Evolutionary conservation across 2,888 invertebrate species (phyloP).

Genomic region (Drosophila mercatorum): DNA sequence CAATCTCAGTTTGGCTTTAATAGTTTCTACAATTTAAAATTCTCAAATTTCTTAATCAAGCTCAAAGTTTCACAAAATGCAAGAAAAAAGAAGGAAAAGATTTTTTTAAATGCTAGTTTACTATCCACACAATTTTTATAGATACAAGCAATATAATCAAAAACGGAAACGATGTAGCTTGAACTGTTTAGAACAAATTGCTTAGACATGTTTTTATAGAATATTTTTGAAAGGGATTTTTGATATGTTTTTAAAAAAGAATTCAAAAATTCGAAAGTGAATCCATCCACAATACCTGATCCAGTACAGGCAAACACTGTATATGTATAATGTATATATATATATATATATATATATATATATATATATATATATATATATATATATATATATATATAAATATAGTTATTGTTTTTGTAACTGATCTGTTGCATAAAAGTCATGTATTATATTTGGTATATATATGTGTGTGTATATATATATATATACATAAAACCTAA

Average conservation of each 20-base stretch:
- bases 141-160: not conserved
- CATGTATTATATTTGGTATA: slow-evolving; percentile 28
- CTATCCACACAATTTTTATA: not conserved
- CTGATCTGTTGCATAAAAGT: slow-evolving; percentile 12
- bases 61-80: slow-evolving; percentile 9
- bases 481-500: slow-evolving; percentile 13
- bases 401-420: slow-evolving; percentile 9
- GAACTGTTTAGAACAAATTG: slow-evolving; percentile 4
- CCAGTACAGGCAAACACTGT: not conserved
- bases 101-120: not conserved
- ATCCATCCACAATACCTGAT: not conserved
- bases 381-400: not conserved
- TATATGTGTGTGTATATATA: not conserved
- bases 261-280: slow-evolving; percentile 8
- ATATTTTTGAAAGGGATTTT: slow-evolving; percentile 11
- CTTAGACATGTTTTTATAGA: not conserved
- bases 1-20: not conserved
- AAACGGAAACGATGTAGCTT: not conserved
- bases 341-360: not conserved
- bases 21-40: not conserved
- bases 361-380: not conserved
- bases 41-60: slow-evolving; percentile 9
- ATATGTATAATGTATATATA: not conserved
- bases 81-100: not conserved
- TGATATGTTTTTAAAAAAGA: not conserved